phyloP scores from a whole-genome alignment of 2,888 invertebrate genomes.

The Harpalus rufipes region DNA sequence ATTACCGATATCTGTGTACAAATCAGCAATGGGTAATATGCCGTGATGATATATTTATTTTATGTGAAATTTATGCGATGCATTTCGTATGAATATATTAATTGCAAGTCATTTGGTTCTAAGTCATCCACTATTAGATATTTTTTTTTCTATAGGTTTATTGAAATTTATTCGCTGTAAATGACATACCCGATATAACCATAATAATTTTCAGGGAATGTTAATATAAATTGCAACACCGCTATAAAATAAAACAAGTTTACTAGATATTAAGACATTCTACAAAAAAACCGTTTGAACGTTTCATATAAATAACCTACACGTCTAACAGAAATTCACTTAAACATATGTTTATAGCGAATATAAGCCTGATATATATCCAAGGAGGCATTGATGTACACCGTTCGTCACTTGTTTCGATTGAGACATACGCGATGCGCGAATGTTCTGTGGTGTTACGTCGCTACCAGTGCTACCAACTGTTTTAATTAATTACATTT shows the following conservation, averaged over 20 bases:
- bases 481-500: neutral
- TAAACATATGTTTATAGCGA: neutral
- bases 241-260: neutral
- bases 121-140: neutral
- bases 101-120: too few relatives aligned
- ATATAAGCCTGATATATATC: neutral
- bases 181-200: neutral
- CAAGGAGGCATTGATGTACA: neutral
- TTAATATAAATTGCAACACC: neutral
- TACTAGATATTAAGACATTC: neutral
- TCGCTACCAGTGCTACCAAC: neutral
- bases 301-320: neutral
- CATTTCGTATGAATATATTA: too few relatives aligned
- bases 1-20: too few relatives aligned
- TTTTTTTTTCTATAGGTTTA: neutral
- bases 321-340: too few relatives aligned
- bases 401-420: neutral
- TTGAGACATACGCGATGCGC: neutral
- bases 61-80: neutral
- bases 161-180: neutral
- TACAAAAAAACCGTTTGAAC: neutral
- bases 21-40: too few relatives aligned
- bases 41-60: too few relatives aligned
- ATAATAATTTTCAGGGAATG: neutral
- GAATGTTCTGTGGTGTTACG: neutral